phyloP scores from a whole-genome alignment of 2,113 vertebrate species.

The Centropristis striata region DNA sequence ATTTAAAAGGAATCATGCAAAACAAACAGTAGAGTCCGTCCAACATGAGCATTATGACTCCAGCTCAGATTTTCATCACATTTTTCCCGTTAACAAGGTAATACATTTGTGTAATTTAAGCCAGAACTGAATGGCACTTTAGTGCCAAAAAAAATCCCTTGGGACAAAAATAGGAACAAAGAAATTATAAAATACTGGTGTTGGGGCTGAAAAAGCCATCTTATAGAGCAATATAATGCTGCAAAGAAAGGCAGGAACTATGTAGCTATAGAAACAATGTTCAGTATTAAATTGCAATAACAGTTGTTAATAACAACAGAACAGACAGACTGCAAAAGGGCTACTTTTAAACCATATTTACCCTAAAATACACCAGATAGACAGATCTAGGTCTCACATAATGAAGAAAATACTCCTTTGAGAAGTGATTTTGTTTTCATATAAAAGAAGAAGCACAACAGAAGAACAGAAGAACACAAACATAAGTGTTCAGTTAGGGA shows the following conservation, averaged over 20 bases:
- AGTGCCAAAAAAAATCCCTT: too few species aligned
- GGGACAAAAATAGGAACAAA: neutral
- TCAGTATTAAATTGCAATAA: conserved; percentile 1
- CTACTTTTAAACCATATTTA: conserved; percentile 15
- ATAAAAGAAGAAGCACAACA: neutral
- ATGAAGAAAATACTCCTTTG: neutral
- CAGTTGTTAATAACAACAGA: neutral
- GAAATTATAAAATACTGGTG: neutral
- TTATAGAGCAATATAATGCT: too few species aligned
- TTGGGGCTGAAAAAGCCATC: neutral
- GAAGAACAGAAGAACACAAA: neutral
- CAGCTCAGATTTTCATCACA: neutral
- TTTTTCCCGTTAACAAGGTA: neutral
- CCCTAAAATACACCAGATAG: neutral
- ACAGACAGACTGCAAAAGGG: neutral
- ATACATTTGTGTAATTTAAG: neutral
- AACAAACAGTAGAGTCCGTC: neutral
- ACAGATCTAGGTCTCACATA: neutral
- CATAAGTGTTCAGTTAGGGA: neutral
- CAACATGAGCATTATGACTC: too few species aligned
- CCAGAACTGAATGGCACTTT: too few species aligned
- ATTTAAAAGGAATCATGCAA: neutral
- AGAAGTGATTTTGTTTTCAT: conserved; percentile 11
- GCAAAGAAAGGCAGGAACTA: too few species aligned
- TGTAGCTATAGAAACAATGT: conserved; percentile 42